Conservation (phyloP, 2,797 vertebrate species). For the Sphaeramia orbicularis region DNA sequence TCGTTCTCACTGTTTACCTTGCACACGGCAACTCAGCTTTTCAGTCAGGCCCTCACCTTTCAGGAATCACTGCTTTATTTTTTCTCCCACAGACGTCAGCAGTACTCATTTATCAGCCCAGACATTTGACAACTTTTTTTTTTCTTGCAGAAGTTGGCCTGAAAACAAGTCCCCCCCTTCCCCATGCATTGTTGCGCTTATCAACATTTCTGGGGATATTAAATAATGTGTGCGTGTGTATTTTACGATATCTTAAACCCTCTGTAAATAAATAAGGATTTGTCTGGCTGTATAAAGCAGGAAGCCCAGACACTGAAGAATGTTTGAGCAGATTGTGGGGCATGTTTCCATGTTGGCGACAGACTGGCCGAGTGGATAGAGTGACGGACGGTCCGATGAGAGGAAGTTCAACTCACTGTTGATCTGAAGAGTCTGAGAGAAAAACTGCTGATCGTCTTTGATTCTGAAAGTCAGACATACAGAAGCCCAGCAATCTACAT, state of each 20-base stretch:
- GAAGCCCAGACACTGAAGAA: conserved; percentile 23
- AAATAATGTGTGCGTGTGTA: conserved; percentile 29
- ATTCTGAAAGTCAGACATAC: too few relatives aligned
- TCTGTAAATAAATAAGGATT: conserved; percentile 38
- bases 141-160: conserved; percentile 21
- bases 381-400: conserved; percentile 4
- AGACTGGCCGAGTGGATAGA: background rate
- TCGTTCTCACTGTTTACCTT: conserved; percentile 68
- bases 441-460: conserved; percentile 9
- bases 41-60: conserved; percentile 49
- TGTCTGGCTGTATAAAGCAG: conserved; percentile 22
- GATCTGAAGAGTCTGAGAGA: background rate
- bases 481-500: too few relatives aligned
- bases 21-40: conserved; percentile 30
- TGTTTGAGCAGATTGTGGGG: conserved; percentile 20
- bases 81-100: conserved; percentile 14
- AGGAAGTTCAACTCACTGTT: background rate
- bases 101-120: conserved; percentile 47
- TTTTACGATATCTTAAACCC: conserved; percentile 25
- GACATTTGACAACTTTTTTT: conserved; percentile 43
- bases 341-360: conserved; percentile 36
- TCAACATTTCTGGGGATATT: conserved; percentile 42
- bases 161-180: conserved; percentile 7
- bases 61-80: conserved; percentile 39
- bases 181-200: conserved; percentile 33